These are phyloP conservation scores for Spilogale gracilis DNA, from an alignment of 2,113 vertebrate genomes.

Conservation along the genomic window DNA sequence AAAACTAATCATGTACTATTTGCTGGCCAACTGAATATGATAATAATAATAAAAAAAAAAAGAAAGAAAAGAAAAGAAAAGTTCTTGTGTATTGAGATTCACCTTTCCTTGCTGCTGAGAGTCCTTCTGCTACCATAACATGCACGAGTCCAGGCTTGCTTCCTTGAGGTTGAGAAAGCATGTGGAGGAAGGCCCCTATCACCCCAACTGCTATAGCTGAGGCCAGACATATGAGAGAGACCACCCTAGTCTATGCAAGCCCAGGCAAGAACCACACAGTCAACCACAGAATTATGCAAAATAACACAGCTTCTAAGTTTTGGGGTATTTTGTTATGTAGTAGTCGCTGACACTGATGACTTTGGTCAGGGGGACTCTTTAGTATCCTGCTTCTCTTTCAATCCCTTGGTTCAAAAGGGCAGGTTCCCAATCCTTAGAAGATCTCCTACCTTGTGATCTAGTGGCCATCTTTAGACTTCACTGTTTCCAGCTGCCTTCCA, in stretches of 20 bases:
- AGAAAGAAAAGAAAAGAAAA: not conserved
- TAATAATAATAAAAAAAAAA: too few relatives aligned
- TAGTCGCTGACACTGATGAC: not conserved
- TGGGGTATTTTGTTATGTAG: not conserved
- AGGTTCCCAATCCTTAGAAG: too few relatives aligned
- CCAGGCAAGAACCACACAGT: not conserved
- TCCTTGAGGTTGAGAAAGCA: not conserved
- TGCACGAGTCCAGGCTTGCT: too few relatives aligned
- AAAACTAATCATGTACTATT: too few relatives aligned
- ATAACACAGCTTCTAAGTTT: not conserved
- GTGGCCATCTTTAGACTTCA: not conserved
- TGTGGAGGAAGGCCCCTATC: not conserved
- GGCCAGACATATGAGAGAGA: not conserved
- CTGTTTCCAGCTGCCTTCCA: not conserved
- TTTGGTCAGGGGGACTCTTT: not conserved
- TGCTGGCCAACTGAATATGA: too few relatives aligned
- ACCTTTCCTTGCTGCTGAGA: not conserved
- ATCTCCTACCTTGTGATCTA: not conserved
- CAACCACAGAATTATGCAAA: not conserved
- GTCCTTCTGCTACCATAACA: not conserved
- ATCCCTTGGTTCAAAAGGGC: not conserved
- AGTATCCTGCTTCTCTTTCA: not conserved
- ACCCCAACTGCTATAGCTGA: not conserved
- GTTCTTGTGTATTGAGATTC: not conserved
- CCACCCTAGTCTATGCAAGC: not conserved